phyloP scores from a whole-genome alignment of 1,140 invertebrate genomes.

The Theocolax elegans region DNA sequence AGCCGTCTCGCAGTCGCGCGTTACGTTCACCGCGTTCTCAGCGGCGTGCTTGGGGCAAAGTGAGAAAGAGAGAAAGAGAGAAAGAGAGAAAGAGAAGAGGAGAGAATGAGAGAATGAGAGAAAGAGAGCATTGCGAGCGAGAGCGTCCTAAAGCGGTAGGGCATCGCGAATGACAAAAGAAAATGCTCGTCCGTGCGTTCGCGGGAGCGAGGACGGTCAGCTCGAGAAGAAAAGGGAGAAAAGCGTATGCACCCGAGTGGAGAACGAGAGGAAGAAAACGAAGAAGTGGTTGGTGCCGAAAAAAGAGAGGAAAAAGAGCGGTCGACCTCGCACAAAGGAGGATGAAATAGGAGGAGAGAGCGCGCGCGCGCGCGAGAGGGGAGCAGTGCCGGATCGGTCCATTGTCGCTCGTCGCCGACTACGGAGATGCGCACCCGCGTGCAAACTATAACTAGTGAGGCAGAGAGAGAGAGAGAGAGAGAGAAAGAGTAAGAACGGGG shows the following conservation, averaged over 20 bases:
- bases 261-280: neutral
- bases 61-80: neutral
- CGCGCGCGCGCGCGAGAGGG: neutral
- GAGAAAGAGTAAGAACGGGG: too few species aligned
- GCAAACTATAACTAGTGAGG: too few species aligned
- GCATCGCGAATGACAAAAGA: too few species aligned
- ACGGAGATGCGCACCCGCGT: too few species aligned
- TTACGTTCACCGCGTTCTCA: too few species aligned
- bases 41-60: neutral
- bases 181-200: neutral
- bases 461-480: too few species aligned
- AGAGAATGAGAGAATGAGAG: neutral
- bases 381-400: neutral
- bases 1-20: neutral
- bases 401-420: constrained; percentile 4
- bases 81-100: neutral
- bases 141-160: neutral
- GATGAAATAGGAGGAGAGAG: constrained; percentile 32
- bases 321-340: constrained; percentile 25
- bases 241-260: neutral
- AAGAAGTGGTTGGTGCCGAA: neutral
- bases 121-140: neutral
- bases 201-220: neutral
- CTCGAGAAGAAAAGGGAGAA: neutral
- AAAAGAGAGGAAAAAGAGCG: neutral